A percentile compares a stretch with the other conserved stretches of the same genome.
Conservation (phyloP, 2,888 invertebrate species). For the Nemoura dubitans region DNA sequence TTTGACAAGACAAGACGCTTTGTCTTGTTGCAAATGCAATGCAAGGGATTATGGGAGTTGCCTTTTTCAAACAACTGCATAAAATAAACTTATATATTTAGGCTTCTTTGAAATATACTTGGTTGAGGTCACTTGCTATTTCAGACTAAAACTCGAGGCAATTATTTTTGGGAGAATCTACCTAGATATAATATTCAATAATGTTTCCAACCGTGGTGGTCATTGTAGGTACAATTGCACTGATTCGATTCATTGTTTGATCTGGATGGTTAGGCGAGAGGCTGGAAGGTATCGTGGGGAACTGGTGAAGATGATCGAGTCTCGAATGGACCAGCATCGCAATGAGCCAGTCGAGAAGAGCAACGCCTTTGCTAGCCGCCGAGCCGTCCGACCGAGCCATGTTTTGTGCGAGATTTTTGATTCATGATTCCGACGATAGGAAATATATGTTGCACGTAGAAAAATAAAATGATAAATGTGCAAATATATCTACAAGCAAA, state of each 20-base stretch:
- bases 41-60: conserved; percentile 18
- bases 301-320: too few relatives aligned
- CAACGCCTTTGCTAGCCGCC: conserved; percentile 30
- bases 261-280: too few relatives aligned
- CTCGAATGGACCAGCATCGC: too few relatives aligned
- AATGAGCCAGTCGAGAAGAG: background rate
- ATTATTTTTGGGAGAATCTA: background rate
- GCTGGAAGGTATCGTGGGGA: too few relatives aligned
- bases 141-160: background rate
- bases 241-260: too few relatives aligned
- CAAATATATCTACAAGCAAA: conserved; percentile 29
- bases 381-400: conserved; percentile 28
- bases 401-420: conserved; percentile 34
- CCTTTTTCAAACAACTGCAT: conserved; percentile 18
- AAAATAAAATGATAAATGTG: conserved; percentile 47
- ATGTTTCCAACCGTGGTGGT: too few relatives aligned
- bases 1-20: background rate
- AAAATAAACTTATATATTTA: background rate
- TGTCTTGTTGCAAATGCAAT: background rate
- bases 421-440: conserved; percentile 44
- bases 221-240: too few relatives aligned
- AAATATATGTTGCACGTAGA: conserved; percentile 47
- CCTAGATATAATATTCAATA: too few relatives aligned
- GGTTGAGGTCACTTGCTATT: background rate
- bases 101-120: background rate